Evolutionary conservation across 2,113 vertebrate species (phyloP).

Genomic region (Sapajus apella): DNA sequence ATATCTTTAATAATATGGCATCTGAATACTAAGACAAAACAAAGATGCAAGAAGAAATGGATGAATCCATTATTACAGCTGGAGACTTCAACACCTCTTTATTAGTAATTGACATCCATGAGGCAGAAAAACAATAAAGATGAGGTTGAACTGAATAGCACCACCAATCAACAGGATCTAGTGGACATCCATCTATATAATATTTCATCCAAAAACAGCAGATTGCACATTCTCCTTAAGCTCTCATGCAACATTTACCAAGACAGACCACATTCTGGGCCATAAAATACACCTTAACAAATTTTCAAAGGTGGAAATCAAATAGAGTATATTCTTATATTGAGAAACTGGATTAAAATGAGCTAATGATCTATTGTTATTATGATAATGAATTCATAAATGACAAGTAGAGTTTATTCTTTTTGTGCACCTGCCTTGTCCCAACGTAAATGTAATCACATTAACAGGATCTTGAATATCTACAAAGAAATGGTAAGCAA

Average conservation of each 20-base stretch:
- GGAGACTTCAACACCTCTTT: not conserved
- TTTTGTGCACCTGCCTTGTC: not conserved
- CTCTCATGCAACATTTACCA: not conserved
- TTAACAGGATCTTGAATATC: not conserved
- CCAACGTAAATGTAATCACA: not conserved
- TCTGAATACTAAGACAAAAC: not conserved
- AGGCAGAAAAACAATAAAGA: not conserved
- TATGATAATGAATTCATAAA: not conserved
- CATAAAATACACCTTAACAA: not conserved
- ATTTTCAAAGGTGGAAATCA: not conserved
- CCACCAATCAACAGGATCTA: not conserved
- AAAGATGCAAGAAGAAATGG: not conserved
- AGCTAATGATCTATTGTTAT: not conserved
- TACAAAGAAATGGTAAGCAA: not conserved
- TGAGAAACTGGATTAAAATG: not conserved
- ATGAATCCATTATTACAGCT: not conserved
- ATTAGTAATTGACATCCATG: not conserved
- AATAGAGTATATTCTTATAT: not conserved
- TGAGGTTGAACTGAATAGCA: not conserved
- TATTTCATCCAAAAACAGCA: not conserved
- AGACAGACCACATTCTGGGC: not conserved
- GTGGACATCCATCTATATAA: not conserved
- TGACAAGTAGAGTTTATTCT: not conserved
- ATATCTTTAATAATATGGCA: not conserved
- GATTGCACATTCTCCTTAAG: not conserved